A percentile compares a stretch with the other conserved stretches of the same genome.
These are phyloP conservation scores for Poeciliopsis gracilis DNA, from an alignment of 2,797 vertebrate species.

Conservation along the genomic window DNA sequence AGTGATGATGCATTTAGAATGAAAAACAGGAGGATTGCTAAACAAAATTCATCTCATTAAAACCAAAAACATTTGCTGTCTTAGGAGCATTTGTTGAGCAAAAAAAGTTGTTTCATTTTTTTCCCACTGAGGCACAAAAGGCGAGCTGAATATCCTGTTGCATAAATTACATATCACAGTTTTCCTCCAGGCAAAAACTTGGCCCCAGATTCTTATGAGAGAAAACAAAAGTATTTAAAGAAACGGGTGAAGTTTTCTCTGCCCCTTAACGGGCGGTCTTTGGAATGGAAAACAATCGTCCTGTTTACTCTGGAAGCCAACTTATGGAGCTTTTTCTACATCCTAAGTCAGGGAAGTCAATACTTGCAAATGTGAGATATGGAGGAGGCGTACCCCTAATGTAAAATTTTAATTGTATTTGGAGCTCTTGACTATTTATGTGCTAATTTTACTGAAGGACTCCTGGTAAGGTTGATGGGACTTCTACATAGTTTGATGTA, in stretches of 20 bases:
- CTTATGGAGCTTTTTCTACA: constrained; percentile 19
- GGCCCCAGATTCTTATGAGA: constrained; percentile 5
- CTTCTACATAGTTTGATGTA: constrained; percentile 51
- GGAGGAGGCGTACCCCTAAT: constrained; percentile 33
- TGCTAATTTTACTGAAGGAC: constrained; percentile 44
- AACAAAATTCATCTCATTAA: neutral
- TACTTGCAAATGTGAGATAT: constrained; percentile 23
- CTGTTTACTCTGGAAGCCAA: constrained; percentile 24
- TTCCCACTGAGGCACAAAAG: neutral
- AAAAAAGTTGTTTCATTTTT: neutral
- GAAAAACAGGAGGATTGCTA: neutral
- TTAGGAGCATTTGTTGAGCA: neutral
- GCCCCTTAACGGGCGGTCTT: constrained; percentile 24
- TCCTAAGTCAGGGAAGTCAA: constrained; percentile 23
- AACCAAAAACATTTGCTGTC: neutral
- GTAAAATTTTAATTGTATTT: constrained; percentile 63
- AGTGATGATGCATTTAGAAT: neutral
- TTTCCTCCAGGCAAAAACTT: constrained; percentile 18
- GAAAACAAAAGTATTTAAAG: constrained; percentile 20
- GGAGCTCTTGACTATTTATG: constrained; percentile 48
- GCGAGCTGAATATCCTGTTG: neutral
- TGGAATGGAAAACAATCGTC: constrained; percentile 30
- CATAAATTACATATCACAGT: constrained; percentile 1
- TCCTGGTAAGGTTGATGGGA: constrained; percentile 11
- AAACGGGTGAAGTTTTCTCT: constrained; percentile 19